phyloP scores from a whole-genome alignment of 2,113 vertebrate species.

The Raja brachyura region DNA sequence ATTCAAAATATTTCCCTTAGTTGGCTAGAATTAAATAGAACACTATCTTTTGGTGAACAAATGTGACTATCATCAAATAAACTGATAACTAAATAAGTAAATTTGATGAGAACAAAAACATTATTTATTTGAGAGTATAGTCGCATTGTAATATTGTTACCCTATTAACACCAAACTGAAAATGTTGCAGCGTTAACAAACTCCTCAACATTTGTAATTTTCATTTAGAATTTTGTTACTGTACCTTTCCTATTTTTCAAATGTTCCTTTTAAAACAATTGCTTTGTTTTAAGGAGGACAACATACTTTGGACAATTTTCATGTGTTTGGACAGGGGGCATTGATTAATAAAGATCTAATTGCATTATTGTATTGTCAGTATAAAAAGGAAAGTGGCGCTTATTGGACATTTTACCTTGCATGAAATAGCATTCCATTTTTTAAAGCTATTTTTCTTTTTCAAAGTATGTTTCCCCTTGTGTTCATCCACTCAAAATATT shows the following conservation, averaged over 20 bases:
- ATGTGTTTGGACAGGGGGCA: not conserved
- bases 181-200: not conserved
- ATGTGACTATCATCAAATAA: conserved; percentile 19
- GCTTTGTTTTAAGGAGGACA: not conserved
- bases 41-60: not conserved
- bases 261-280: not conserved
- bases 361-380: not conserved
- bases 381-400: not conserved
- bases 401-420: not conserved
- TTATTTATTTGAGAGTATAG: not conserved
- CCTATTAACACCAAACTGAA: not conserved
- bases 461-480: not conserved
- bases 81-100: not conserved
- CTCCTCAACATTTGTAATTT: not conserved
- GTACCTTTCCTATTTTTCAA: not conserved
- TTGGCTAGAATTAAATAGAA: conserved; percentile 26
- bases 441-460: not conserved
- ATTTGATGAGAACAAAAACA: not conserved
- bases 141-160: not conserved
- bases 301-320: not conserved
- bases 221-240: not conserved
- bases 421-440: not conserved
- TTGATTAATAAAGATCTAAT: not conserved
- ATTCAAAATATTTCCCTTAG: not conserved
- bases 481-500: not conserved